Base-by-base conservation (phyloP, 30 jellyfish, hydroid and myxozoan genomes). In the Aurelia aurita region DNA sequence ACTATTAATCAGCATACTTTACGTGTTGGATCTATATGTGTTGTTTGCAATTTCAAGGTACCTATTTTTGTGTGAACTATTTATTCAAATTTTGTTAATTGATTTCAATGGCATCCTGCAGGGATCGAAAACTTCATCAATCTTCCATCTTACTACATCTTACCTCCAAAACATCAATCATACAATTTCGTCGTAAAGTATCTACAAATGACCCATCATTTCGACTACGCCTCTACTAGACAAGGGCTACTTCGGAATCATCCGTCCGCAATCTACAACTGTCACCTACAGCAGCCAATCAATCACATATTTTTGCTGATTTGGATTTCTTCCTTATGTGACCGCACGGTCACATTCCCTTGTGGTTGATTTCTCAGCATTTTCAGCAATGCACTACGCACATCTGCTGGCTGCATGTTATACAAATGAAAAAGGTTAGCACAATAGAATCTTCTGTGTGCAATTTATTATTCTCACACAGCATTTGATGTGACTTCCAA, bases 31-130 rank as follows among this genome's bases (percentile, higher is more conserved):
- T 39, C 2, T 39, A 9, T 39, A 8, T 39, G 15, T 39, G 13
- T 39, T 7, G 16, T 39, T 39, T 39, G 9, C 7, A 34, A 39
- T 8, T 39, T 39, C n/a, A 3, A 5, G 51, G 51, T 6, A 0
- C 51, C 51, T 6, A 34, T 5, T 39, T 39, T 39, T 8, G 9
- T 39, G 5, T 5, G 26, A n/a, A 23, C 20, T 63, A 29, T n/a
- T 22, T 53, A n/a, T 8, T 15, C 18, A 61, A 72, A n/a, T 10
- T n/a, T 77, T 59, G 47, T 53, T 87, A 69, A 74, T 87, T 32
- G 76, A 22, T 87, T 87, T 75, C 79, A 65, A 87, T 87, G 96
- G 96, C 90, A 77, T 87, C 96, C 96, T 34, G 71, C 96, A 87
- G 96, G 96, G 81, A 63, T 31, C 95, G 59, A 61, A 76, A 67